phyloP scores from a whole-genome alignment of 2,113 vertebrate genomes.

The Prochilodus magdalenae region DNA sequence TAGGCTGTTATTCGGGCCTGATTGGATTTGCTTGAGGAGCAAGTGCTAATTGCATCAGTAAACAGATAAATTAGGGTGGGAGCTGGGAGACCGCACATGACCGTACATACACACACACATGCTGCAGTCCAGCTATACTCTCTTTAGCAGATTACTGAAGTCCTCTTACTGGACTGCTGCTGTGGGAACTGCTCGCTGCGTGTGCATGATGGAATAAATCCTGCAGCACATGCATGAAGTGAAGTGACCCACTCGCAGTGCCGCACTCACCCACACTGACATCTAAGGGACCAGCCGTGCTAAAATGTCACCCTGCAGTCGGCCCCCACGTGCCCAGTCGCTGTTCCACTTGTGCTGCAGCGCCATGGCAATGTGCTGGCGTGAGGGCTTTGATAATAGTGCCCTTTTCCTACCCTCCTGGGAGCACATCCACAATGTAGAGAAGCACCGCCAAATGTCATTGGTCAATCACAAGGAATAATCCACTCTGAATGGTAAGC shows the following conservation, averaged over 20 bases:
- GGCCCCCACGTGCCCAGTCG: slow-evolving; percentile 36
- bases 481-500: not conserved
- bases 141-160: slow-evolving; percentile 22
- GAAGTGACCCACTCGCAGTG: not conserved
- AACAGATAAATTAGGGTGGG: slow-evolving; percentile 39
- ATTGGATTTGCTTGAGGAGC: slow-evolving; percentile 43
- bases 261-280: not conserved
- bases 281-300: slow-evolving; percentile 67
- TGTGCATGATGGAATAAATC: not conserved
- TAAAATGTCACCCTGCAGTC: slow-evolving; percentile 74
- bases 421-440: slow-evolving; percentile 73
- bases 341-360: slow-evolving; percentile 51
- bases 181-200: not conserved
- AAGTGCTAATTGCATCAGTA: slow-evolving; percentile 50
- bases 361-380: slow-evolving; percentile 58
- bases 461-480: slow-evolving; percentile 21
- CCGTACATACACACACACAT: not conserved
- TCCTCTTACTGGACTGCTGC: not conserved
- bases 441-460: slow-evolving; percentile 74
- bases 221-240: not conserved
- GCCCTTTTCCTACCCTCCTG: slow-evolving; percentile 67
- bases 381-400: slow-evolving; percentile 71
- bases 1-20: slow-evolving; percentile 30
- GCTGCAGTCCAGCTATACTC: not conserved
- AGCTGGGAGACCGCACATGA: slow-evolving; percentile 20